These are phyloP conservation scores for Ferdinandea cuprea DNA, from an alignment of 2,888 invertebrate species.

Conservation along the genomic window DNA sequence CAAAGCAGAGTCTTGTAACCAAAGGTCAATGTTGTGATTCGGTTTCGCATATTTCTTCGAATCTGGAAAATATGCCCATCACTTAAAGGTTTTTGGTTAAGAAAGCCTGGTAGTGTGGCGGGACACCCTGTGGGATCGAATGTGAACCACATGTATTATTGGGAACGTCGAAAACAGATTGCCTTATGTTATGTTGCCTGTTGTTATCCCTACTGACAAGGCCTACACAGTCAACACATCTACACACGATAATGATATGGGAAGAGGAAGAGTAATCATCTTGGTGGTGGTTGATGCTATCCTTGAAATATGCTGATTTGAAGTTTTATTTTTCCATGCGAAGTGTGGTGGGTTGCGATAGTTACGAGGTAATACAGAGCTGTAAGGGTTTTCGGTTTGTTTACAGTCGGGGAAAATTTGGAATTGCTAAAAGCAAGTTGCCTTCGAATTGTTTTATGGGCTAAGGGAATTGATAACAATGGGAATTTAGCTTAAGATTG, in stretches of 20 bases:
- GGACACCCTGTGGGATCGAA: conserved; percentile 10
- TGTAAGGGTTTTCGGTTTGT: conserved; percentile 41
- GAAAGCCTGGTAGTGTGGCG: neutral
- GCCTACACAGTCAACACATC: no score
- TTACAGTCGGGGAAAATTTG: conserved; percentile 18
- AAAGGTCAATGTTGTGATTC: conserved; percentile 66
- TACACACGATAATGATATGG: conserved; percentile 49
- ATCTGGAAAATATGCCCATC: conserved; percentile 10
- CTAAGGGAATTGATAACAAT: conserved; percentile 50
- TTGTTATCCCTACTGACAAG: conserved; percentile 14
- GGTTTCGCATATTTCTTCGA: conserved; percentile 43
- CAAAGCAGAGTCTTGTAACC: neutral
- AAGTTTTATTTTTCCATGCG: conserved; percentile 34
- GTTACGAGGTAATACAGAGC: conserved; percentile 37
- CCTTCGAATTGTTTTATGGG: conserved; percentile 63
- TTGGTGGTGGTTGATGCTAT: conserved; percentile 43
- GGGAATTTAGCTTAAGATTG: conserved; percentile 12
- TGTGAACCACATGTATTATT: conserved; percentile 32
- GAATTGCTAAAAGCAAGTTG: conserved; percentile 49
- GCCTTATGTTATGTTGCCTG: conserved; percentile 20
- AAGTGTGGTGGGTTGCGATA: conserved; percentile 26
- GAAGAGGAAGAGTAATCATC: conserved; percentile 60
- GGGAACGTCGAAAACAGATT: conserved; percentile 62
- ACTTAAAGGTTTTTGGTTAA: conserved; percentile 6
- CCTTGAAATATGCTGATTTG: conserved; percentile 70